phyloP scores from a whole-genome alignment of 2,113 vertebrate species.

The Gambusia affinis region DNA sequence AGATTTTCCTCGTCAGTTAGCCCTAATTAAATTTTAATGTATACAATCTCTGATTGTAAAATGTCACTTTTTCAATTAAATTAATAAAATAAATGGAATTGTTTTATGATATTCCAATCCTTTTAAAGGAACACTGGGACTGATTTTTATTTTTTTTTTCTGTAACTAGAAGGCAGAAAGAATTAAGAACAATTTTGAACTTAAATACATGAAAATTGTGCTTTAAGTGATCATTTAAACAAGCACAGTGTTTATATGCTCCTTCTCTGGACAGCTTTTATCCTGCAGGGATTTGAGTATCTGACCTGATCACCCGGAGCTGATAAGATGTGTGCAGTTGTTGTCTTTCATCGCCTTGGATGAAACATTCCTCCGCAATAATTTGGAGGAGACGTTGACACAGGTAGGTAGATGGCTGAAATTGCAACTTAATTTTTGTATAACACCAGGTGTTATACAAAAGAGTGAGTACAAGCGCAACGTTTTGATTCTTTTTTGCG shows the following conservation, averaged over 20 bases:
- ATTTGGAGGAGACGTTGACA: constrained; percentile 68
- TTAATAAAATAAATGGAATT: too few relatives aligned
- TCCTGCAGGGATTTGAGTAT: constrained; percentile 69
- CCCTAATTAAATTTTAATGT: too few relatives aligned
- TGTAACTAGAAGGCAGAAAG: too few relatives aligned
- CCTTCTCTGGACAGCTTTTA: constrained; percentile 34
- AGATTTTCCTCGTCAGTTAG: too few relatives aligned
- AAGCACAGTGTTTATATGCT: neutral
- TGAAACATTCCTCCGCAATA: constrained; percentile 91
- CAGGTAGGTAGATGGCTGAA: constrained; percentile 30
- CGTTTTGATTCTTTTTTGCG: neutral
- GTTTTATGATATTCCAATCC: too few relatives aligned
- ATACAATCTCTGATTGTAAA: too few relatives aligned
- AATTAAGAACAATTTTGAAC: neutral
- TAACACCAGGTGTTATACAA: neutral
- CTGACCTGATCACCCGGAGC: constrained; percentile 80
- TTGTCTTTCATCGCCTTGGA: constrained; percentile 87
- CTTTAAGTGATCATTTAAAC: neutral
- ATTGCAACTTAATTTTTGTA: constrained; percentile 10
- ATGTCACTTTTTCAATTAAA: too few relatives aligned
- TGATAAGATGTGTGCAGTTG: constrained; percentile 85
- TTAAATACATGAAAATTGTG: neutral
- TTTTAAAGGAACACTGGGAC: too few relatives aligned
- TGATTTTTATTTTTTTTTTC: too few relatives aligned
- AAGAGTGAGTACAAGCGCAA: too few relatives aligned